Evolutionary conservation across 1,140 invertebrate species (phyloP), one percentile per base, ranked within the genome.

Genomic region (Heliconius hermathena): DNA sequence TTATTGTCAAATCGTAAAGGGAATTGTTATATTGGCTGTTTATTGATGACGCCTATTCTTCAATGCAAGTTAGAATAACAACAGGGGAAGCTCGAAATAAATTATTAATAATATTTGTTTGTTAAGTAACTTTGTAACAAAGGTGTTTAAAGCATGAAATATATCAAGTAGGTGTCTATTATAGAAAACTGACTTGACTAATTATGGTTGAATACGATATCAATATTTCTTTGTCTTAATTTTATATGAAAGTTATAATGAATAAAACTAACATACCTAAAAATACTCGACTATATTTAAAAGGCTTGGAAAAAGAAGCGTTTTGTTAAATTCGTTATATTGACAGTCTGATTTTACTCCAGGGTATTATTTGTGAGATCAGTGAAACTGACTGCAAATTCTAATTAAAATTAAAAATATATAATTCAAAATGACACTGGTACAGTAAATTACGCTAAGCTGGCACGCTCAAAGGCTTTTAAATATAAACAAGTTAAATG

Each of bases 21-120:
- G 76, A 82, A 84, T 85, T 78, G 83, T 38, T 84, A 85, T 80
- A 79, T 81, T 81, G 71, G 77, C 66, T 57, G 73, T 84, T 84
- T 87, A 87, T 89, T 86, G 84, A 89, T 87, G 81, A 79, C 72
- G 78, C 81, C 78, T 74, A 86, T 84, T 80, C 73, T 74, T 84
- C 82, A 83, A 79, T 79, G 81, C 75, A 66, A 73, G 81, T 71
- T 80, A 84, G 77, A 83, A 85, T 87, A 81, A 77, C 80, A 81
- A 81, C 74, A 73, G 75, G 73, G 29, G 60, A 80, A 78, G 60
- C 66, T 74, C 79, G 80, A 41, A 80, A 75, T 78, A 71, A 60
- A 49, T n/a, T 76, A 74, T 83, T 77, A 82, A 81, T 80, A 81
- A 74, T 71, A 38, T 29, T 72, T 74, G 54, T 80, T 81, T 80